These are phyloP conservation scores for Chrysina gloriosa DNA, from an alignment of 2,888 invertebrate genomes.

Conservation along the genomic window DNA sequence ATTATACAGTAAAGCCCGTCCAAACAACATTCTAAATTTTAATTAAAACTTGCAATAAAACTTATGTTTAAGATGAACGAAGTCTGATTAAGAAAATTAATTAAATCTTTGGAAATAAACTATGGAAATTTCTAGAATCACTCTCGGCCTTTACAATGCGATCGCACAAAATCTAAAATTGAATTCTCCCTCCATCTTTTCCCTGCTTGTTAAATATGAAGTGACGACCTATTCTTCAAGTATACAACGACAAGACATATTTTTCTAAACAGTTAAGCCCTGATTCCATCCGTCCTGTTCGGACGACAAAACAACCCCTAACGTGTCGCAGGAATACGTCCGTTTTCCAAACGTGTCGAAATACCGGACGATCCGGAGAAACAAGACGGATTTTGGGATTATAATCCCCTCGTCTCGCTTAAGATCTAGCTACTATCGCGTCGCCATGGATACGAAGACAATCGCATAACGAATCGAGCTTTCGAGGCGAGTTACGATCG, in stretches of 20 bases:
- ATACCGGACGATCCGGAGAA: conserved; percentile 2
- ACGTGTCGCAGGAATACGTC: too few relatives aligned
- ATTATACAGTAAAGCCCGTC: not conserved
- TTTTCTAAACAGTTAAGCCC: not conserved
- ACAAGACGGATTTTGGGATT: conserved; percentile 28
- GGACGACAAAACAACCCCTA: not conserved
- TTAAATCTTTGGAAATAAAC: not conserved
- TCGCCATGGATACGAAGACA: conserved; percentile 1
- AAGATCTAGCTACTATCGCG: not conserved
- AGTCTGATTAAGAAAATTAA: conserved; percentile 23
- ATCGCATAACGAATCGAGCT: not conserved
- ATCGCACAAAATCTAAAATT: too few relatives aligned
- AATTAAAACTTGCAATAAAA: conserved; percentile 24
- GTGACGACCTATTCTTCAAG: too few relatives aligned
- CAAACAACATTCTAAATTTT: conserved; percentile 13
- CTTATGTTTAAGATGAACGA: conserved; percentile 17
- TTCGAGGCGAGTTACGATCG: conserved; percentile 3
- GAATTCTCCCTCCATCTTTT: too few relatives aligned
- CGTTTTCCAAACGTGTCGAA: not conserved
- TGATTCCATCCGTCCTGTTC: not conserved
- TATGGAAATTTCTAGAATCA: too few relatives aligned
- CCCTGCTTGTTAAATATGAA: too few relatives aligned
- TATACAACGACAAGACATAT: not conserved
- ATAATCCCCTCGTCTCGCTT: conserved; percentile 13
- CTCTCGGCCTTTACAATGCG: too few relatives aligned